A percentile compares a stretch with the other conserved stretches of the same genome.
Conservation (phyloP, 1,140 invertebrate genomes). For the Aradophagus sp. region DNA sequence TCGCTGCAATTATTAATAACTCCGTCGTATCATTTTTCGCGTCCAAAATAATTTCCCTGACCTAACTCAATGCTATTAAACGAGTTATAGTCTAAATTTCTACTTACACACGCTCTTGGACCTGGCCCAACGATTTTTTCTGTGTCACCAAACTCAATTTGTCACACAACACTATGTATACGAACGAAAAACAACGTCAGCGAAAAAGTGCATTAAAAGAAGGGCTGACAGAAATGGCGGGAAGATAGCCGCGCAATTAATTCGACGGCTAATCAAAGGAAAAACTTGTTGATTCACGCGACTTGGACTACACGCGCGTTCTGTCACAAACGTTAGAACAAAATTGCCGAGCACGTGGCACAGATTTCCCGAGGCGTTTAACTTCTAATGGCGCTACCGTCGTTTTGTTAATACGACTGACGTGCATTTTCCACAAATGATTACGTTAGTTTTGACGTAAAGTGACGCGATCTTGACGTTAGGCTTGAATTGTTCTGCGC, state of each 20-base stretch:
- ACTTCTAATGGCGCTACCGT: neutral
- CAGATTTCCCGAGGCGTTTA: neutral
- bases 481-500: no score
- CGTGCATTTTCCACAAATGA: no score
- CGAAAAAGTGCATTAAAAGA: no score
- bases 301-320: no score
- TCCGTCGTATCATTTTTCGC: conserved; percentile 28
- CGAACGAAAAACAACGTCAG: conserved; percentile 3
- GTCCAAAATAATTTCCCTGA: conserved; percentile 48
- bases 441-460: no score
- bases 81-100: conserved; percentile 26
- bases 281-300: neutral
- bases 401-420: no score
- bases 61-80: conserved; percentile 36
- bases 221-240: no score
- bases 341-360: neutral
- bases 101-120: conserved; percentile 38
- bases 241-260: neutral
- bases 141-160: conserved; percentile 37
- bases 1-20: conserved; percentile 49
- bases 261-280: neutral
- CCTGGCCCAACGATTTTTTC: conserved; percentile 28
- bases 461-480: no score
- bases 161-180: conserved; percentile 6
- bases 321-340: neutral